These are phyloP conservation scores for Zaprionus lachaisei DNA, from an alignment of 1,140 invertebrate species.

Conservation along the genomic window DNA sequence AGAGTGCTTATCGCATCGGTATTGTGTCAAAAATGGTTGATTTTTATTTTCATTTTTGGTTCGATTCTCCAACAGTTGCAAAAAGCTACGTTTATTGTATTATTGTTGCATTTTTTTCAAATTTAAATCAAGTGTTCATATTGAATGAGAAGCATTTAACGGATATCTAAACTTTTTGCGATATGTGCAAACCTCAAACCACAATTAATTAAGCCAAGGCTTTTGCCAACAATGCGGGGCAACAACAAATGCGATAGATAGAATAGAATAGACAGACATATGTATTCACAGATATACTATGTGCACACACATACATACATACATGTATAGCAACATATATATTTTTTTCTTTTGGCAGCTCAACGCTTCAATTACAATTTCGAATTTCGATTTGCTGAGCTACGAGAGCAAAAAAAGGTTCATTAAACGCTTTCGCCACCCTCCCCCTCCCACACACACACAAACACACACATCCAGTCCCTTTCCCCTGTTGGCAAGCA, in stretches of 20 bases:
- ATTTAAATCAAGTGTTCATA: conserved; percentile 68
- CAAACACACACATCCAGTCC: not conserved
- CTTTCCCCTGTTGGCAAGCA: conserved; percentile 23
- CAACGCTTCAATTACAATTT: conserved; percentile 76
- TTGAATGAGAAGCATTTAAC: conserved; percentile 42
- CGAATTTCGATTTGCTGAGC: conserved; percentile 61
- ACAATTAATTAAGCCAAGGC: conserved; percentile 75
- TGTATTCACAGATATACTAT: not conserved
- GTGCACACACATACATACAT: not conserved
- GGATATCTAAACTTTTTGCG: conserved; percentile 76
- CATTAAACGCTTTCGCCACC: conserved; percentile 70
- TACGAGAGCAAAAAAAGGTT: conserved; percentile 51
- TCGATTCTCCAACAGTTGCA: not conserved
- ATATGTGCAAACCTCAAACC: conserved; percentile 63
- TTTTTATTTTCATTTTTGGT: conserved; percentile 34
- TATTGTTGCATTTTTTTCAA: conserved; percentile 45
- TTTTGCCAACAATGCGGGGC: conserved; percentile 34
- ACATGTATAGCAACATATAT: not conserved
- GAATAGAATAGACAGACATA: conserved; percentile 59
- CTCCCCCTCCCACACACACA: not conserved
- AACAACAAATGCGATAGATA: conserved; percentile 34
- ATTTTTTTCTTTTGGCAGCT: conserved; percentile 38
- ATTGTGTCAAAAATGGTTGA: conserved; percentile 71
- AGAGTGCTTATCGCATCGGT: conserved; percentile 67
- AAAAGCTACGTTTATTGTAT: not conserved